Base-by-base conservation (phyloP, 2,888 invertebrate genomes). In the Ischnus inquisitorius region DNA sequence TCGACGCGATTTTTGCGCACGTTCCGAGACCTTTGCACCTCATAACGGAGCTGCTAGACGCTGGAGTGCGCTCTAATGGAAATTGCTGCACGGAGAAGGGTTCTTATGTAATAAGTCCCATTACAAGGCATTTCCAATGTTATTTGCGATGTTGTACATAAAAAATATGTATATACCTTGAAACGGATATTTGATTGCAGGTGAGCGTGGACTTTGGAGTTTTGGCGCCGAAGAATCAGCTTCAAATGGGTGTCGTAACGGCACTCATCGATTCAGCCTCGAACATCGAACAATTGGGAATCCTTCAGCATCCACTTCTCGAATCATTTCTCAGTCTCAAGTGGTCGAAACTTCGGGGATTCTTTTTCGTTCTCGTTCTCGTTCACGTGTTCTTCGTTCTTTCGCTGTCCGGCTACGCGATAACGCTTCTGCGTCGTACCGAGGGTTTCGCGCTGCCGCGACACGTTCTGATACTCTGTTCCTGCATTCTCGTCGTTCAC, bases 261-360 rank as follows among this genome's bases (percentile, higher is more conserved):
- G 92, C 93, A 25, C 89, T 94, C 76, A 91, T 94, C 76, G 92
- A 91, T 74, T 93, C 94, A 2, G 91, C 93, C 14, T 91, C 92
- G 65, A 92, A 92, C 79, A 90, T 91, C 69, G 92, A 93, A 85
- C 93, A 93, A 88, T 92, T 93, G 82, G 91, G 92, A 79, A 89
- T 94, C 57, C 87, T 94, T 57, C 93, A 94, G 82, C 94, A 94
- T 90, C 94, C 94, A 0, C 88, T 94, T 22, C 91, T 94, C 78
- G 94, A 94, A 87, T 90, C 94, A 10, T 95, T 94, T 86, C 92
- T 95, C 43, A 92, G 92, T 39, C 88, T 95, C 34, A 95, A 95
- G 89, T 95, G 95, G 95, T 87, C 92, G n/a, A 93, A 92, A 85
- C 93, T 95, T 22, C 91, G 94, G 60, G 90, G 92, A 62, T 94